phyloP scores from a whole-genome alignment of 2,113 vertebrate species.

The Myotis brandtii region DNA sequence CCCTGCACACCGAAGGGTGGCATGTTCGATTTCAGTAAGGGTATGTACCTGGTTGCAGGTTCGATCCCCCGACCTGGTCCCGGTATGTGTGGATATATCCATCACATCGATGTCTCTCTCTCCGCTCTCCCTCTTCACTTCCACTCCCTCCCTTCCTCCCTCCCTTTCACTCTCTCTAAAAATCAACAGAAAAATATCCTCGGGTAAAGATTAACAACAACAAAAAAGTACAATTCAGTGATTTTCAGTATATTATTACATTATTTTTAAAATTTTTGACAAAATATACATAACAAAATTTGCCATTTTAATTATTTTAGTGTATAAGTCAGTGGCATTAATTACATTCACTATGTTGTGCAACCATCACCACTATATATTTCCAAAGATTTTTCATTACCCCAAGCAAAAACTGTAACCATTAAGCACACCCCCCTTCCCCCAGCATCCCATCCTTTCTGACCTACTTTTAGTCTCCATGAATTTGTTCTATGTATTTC shows the following conservation, averaged over 20 bases:
- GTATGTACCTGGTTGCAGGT: too few species aligned
- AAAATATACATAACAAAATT: not conserved
- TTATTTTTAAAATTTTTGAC: not conserved
- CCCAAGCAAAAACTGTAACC: slow-evolving; percentile 13
- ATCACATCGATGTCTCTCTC: too few species aligned
- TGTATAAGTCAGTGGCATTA: not conserved
- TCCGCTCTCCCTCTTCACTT: too few species aligned
- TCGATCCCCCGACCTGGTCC: too few species aligned
- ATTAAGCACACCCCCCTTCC: not conserved
- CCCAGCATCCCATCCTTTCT: not conserved
- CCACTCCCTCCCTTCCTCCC: too few species aligned
- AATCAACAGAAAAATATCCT: too few species aligned
- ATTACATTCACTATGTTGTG: not conserved
- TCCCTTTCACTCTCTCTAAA: too few species aligned
- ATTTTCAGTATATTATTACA: not conserved
- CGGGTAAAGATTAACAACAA: too few species aligned
- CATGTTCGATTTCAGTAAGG: too few species aligned
- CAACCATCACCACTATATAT: not conserved
- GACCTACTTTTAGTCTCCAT: slow-evolving; percentile 3
- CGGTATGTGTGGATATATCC: too few species aligned
- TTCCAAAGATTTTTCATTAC: slow-evolving; percentile 48
- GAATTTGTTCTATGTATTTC: slow-evolving; percentile 15
- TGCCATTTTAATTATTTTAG: slow-evolving; percentile 15
- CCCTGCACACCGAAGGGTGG: too few species aligned
- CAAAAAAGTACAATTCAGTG: not conserved